phyloP scores from a whole-genome alignment of 2,113 vertebrate species.

The Phycodurus eques region DNA sequence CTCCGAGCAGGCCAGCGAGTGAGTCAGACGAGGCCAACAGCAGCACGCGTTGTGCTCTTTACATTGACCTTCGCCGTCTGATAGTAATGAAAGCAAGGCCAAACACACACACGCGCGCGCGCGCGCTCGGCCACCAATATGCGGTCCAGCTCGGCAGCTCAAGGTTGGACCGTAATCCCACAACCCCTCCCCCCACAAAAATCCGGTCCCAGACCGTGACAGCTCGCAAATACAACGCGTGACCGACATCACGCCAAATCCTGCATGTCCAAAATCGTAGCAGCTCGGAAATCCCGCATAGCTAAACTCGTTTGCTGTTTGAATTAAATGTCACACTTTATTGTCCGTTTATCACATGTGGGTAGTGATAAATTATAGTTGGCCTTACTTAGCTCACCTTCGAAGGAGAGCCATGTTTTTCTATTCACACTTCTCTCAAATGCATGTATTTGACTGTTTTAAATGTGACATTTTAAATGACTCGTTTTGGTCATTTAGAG shows the following conservation, averaged over 20 bases:
- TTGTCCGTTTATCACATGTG: background rate
- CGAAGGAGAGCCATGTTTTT: background rate
- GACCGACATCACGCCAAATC: constrained; percentile 40
- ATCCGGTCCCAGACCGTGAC: constrained; percentile 22
- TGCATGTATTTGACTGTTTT: background rate
- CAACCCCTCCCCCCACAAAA: constrained; percentile 16
- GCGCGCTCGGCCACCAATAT: constrained; percentile 16
- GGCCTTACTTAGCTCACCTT: background rate
- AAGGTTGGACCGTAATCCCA: constrained; percentile 34
- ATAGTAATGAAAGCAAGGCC: constrained; percentile 42
- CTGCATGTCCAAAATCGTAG: background rate
- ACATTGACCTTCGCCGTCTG: constrained; percentile 64
- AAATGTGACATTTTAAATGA: background rate
- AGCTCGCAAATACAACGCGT: constrained; percentile 53
- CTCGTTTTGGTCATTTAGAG: background rate
- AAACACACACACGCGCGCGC: background rate
- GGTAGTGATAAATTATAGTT: background rate
- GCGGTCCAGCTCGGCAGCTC: constrained; percentile 26
- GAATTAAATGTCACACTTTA: constrained; percentile 33
- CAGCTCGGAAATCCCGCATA: background rate
- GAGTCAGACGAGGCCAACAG: constrained; percentile 14
- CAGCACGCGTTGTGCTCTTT: constrained; percentile 45
- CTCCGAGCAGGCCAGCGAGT: background rate
- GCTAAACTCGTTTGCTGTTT: constrained; percentile 16
- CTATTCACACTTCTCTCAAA: background rate